These are phyloP conservation scores for Camptogramma bilineatum DNA, from an alignment of 2,888 invertebrate genomes.

Conservation along the genomic window DNA sequence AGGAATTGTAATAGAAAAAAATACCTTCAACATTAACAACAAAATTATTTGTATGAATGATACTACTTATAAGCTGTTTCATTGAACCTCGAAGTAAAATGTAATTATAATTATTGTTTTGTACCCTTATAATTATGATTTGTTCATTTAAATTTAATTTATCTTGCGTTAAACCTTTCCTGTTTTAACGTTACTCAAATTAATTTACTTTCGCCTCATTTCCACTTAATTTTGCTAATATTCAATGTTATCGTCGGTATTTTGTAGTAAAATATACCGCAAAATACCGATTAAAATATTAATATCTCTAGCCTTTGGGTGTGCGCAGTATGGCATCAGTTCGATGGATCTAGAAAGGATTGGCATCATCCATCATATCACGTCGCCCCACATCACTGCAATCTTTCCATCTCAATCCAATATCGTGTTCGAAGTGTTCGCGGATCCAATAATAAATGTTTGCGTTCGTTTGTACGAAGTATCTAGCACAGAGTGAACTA, in stretches of 20 bases:
- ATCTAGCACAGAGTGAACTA: conserved; percentile 9
- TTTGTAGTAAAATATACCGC: background rate
- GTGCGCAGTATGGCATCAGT: conserved; percentile 30
- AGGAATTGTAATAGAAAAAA: background rate
- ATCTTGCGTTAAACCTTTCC: too few species aligned
- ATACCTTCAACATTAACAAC: background rate
- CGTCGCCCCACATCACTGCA: conserved; percentile 59
- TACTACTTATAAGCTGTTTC: too few species aligned
- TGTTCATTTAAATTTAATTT: too few species aligned
- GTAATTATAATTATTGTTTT: too few species aligned
- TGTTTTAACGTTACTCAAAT: too few species aligned
- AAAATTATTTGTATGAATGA: background rate
- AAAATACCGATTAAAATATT: conserved; percentile 18
- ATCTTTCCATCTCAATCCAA: conserved; percentile 64
- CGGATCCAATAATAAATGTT: conserved; percentile 47
- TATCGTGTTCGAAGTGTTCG: conserved; percentile 54
- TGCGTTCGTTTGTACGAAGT: conserved; percentile 34
- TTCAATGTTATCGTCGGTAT: background rate
- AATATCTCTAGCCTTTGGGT: conserved; percentile 18
- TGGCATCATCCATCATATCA: conserved; percentile 59
- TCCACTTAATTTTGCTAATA: background rate
- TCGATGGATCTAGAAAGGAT: conserved; percentile 55
- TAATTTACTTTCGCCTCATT: too few species aligned
- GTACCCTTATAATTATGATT: too few species aligned
- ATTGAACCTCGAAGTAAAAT: background rate